These are phyloP conservation scores for Melieria omissa DNA, from an alignment of 2,888 invertebrate genomes.

Conservation along the genomic window DNA sequence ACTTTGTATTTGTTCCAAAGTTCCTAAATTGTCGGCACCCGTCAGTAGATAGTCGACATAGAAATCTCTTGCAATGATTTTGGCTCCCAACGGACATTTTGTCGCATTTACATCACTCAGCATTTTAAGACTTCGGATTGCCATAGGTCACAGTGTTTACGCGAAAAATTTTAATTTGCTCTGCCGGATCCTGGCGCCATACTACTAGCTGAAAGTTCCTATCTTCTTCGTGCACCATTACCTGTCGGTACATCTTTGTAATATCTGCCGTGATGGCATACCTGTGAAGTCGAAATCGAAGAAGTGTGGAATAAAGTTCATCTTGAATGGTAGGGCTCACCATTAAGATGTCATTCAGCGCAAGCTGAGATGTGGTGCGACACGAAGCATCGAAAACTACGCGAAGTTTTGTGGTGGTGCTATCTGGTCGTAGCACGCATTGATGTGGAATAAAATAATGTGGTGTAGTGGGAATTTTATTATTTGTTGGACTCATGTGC, in stretches of 20 bases:
- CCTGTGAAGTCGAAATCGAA: constrained; percentile 20
- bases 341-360: constrained; percentile 39
- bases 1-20: too few species aligned
- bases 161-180: background rate
- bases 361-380: constrained; percentile 20
- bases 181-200: constrained; percentile 13
- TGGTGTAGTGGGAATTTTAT: constrained; percentile 14
- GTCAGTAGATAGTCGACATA: too few species aligned
- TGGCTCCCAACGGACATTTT: too few species aligned
- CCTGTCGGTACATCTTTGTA: constrained; percentile 18
- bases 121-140: too few species aligned
- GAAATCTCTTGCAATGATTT: too few species aligned
- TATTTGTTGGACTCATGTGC: constrained; percentile 35
- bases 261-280: constrained; percentile 9
- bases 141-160: too few species aligned
- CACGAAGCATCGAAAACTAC: constrained; percentile 26
- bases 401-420: constrained; percentile 20
- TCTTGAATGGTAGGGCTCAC: constrained; percentile 31
- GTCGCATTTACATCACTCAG: too few species aligned
- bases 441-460: constrained; percentile 36
- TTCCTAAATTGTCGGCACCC: too few species aligned
- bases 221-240: constrained; percentile 19
- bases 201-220: constrained; percentile 23
- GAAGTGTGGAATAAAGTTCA: too few species aligned
- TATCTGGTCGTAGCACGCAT: constrained; percentile 14